These are phyloP conservation scores for Limosa lapponica DNA, from an alignment of 2,797 vertebrate genomes.

Conservation along the genomic window DNA sequence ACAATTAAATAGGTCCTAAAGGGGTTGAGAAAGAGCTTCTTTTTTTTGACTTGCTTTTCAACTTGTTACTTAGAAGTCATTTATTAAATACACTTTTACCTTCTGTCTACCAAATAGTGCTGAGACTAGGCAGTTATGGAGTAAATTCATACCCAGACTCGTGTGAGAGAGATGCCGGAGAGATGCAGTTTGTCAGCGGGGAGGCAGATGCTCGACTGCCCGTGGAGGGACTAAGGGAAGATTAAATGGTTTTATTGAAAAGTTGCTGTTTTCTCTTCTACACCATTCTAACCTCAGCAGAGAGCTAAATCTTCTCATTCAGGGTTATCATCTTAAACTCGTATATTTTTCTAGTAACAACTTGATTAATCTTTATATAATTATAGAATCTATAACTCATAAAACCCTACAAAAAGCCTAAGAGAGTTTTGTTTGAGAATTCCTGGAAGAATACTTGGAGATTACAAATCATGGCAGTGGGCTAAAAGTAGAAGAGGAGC, in stretches of 20 bases:
- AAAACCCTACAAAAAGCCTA: not conserved
- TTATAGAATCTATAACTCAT: not conserved
- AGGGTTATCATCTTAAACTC: fast-evolving
- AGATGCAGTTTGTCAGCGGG: not conserved
- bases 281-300: not conserved
- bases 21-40: not conserved
- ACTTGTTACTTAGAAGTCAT: not conserved
- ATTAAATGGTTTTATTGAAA: not conserved
- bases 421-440: not conserved
- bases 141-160: not conserved
- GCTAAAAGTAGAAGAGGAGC: not conserved
- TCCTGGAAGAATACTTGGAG: not conserved
- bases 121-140: not conserved
- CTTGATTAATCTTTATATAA: not conserved
- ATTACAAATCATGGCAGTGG: not conserved
- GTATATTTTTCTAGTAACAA: not conserved
- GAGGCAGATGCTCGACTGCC: not conserved
- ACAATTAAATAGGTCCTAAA: constrained; percentile 16
- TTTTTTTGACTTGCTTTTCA: not conserved
- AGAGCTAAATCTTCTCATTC: not conserved
- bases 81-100: not conserved
- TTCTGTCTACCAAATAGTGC: not conserved
- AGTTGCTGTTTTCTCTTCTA: not conserved
- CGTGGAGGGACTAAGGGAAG: fast-evolving
- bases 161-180: not conserved